phyloP scores from a whole-genome alignment of 2,797 vertebrate genomes.

The Rhodeus uyekii region DNA sequence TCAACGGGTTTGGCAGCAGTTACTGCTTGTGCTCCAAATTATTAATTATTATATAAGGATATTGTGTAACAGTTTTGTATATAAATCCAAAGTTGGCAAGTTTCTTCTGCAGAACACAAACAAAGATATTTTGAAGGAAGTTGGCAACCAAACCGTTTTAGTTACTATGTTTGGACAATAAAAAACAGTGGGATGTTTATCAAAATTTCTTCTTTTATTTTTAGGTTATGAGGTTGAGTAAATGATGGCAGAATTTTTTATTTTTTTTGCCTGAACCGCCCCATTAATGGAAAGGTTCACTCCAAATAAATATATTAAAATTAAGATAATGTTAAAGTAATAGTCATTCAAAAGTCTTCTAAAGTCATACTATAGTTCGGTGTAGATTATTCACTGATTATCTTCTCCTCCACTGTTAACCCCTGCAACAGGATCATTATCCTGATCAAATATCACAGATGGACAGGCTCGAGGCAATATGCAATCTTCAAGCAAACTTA shows the following conservation, averaged over 20 bases:
- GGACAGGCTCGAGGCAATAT: background rate
- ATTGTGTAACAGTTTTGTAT: background rate
- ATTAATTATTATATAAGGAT: background rate
- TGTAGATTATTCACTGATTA: background rate
- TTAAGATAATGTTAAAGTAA: background rate
- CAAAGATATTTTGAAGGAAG: background rate
- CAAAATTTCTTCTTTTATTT: background rate
- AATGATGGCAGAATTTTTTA: background rate
- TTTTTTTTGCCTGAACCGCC: background rate
- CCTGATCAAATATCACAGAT: constrained; percentile 28
- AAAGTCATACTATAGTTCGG: background rate
- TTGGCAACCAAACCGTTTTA: background rate
- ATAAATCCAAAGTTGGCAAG: background rate
- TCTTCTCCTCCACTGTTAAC: background rate
- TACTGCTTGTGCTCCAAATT: background rate
- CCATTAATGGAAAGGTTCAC: background rate
- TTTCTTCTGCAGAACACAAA: background rate
- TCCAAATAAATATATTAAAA: background rate
- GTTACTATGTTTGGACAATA: background rate
- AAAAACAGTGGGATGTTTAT: background rate
- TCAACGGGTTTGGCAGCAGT: background rate
- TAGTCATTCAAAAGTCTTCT: background rate
- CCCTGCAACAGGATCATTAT: no score
- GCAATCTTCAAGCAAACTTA: background rate
- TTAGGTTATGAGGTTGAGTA: background rate